Base-by-base conservation (phyloP, 2,888 invertebrate genomes). In the Phoenoteleia sp. region DNA sequence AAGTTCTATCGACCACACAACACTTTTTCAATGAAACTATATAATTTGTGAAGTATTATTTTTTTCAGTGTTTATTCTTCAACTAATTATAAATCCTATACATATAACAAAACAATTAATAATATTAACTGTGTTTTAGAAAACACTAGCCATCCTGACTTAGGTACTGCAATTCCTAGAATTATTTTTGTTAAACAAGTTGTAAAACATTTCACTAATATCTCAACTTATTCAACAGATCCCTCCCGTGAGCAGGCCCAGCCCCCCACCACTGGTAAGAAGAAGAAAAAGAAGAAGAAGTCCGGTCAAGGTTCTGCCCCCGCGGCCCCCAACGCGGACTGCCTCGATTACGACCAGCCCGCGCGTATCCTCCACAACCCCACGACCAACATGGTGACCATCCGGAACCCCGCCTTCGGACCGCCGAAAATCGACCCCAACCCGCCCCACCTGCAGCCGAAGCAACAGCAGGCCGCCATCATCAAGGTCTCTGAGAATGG, bases 351-450 rank as follows among this genome's bases (percentile, higher is more conserved):
- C 7, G 92, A 93, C 11, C 91, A 92, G 33, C 94, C 94, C 0
- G 95, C 95, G 19, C 91, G 91, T 91, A 94, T 81, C 91, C 93
- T 83, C 90, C 94, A 87, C 81, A 93, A 93, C 79, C 93, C 93
- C 0, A 94, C 94, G 0, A 94, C 95, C 74, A 96, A 96, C 87
- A 97, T 97, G 95, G 96, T 97, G 60, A 97, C 97, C 0, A 94
- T 97, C 3, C 95, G 97, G 17, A 97, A 97, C 94, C 97, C 97
- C 0, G 96, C 97, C 94, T 97, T 97, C 93, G 96, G 96, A 42
- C 95, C 95, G 0, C 95, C 95, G 86, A 94, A 94, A 82, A 91
- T 93, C 27, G 92, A 92, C 27, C 79, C 91, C n/a, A 84, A 85
- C 0, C 42, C 82, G 0, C 67, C 67, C n/a, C 56, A 56, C 13